Evolutionary conservation across 1,140 invertebrate species (phyloP).

Genomic region (Caenorhabditis latens): DNA sequence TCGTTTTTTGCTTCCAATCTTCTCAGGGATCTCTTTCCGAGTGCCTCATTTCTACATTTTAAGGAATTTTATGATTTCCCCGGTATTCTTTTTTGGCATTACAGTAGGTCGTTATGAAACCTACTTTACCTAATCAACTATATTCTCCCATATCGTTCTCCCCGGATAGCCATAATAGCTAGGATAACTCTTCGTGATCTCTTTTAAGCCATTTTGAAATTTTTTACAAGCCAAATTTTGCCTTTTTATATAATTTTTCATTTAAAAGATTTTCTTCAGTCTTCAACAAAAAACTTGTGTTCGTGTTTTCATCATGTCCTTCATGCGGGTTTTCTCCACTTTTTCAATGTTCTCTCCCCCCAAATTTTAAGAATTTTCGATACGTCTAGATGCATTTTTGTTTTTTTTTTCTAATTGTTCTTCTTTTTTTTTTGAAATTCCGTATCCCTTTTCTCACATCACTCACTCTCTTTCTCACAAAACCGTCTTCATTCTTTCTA

Average conservation of each 20-base stretch:
- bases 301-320: conserved; percentile 35
- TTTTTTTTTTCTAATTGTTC: neutral
- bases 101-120: no score
- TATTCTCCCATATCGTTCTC: neutral
- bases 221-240: neutral
- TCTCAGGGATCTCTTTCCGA: conserved; percentile 53
- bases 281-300: no score
- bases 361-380: no score
- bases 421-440: neutral
- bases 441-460: neutral
- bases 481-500: no score
- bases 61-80: neutral
- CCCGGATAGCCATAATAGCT: conserved; percentile 2
- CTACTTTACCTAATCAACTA: neutral
- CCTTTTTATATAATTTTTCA: neutral
- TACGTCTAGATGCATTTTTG: neutral
- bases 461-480: neutral
- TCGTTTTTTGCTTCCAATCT: neutral
- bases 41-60: neutral
- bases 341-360: conserved; percentile 39
- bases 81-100: neutral
- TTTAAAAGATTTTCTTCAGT: neutral
- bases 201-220: neutral
- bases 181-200: conserved; percentile 7
- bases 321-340: conserved; percentile 12